These are phyloP conservation scores for Rhinoderma darwinii DNA, from an alignment of 2,113 vertebrate genomes.

Conservation along the genomic window DNA sequence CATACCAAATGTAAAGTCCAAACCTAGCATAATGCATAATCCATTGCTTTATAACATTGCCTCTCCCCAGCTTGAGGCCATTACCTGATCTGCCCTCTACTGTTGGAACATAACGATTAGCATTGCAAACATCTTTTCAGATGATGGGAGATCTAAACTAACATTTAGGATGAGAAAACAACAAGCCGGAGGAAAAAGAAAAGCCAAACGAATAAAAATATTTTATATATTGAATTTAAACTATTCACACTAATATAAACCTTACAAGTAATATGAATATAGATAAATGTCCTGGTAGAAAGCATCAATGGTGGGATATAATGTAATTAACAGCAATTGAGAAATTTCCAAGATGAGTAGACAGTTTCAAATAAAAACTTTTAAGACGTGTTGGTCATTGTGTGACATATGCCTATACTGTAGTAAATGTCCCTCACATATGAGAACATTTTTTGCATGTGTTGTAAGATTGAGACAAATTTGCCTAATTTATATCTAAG, in stretches of 20 bases:
- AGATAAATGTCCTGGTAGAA: background rate
- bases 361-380: too few species aligned
- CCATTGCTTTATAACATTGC: background rate
- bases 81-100: constrained; percentile 39
- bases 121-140: constrained; percentile 14
- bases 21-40: too few species aligned
- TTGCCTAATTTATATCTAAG: background rate
- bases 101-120: background rate
- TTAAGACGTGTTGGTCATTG: too few species aligned
- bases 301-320: background rate
- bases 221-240: background rate
- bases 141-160: background rate
- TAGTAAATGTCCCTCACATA: too few species aligned
- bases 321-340: background rate
- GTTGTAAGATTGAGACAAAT: background rate
- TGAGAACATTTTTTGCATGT: too few species aligned
- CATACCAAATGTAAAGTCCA: too few species aligned
- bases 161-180: background rate
- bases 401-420: too few species aligned
- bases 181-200: background rate
- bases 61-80: background rate
- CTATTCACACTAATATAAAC: background rate
- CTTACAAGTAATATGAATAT: background rate
- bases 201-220: background rate
- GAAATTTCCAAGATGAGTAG: too few species aligned